Percentiles rank a stretch among this genome's conserved stretches.
phyloP scores from a whole-genome alignment of 2,797 vertebrate species.

The Pyrocephalus nanus region DNA sequence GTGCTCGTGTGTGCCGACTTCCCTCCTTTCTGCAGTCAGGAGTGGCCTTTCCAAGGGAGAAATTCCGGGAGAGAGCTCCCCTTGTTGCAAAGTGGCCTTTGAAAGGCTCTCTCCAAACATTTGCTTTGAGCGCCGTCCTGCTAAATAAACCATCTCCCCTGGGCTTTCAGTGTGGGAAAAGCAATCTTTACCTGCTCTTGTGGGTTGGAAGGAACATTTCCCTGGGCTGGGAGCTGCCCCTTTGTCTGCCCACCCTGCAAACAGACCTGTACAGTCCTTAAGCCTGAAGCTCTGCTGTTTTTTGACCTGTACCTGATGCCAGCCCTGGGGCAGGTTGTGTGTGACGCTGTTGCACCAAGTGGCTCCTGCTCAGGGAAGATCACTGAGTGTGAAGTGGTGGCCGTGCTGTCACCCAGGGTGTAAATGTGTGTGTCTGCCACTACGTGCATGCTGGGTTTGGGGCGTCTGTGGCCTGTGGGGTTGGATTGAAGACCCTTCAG shows the following conservation, averaged over 20 bases:
- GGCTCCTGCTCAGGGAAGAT: not conserved
- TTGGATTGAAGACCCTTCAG: not conserved
- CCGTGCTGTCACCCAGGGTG: fast-evolving
- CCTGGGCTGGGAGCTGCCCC: not conserved
- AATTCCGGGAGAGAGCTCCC: not conserved
- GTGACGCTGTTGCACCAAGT: not conserved
- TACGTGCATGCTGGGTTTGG: fast-evolving
- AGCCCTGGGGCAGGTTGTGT: fast-evolving
- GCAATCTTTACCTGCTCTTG: not conserved
- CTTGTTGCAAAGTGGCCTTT: not conserved
- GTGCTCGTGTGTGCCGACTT: fast-evolving
- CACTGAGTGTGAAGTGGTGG: fast-evolving
- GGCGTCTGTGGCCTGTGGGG: not conserved
- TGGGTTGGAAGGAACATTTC: not conserved
- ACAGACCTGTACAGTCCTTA: fast-evolving
- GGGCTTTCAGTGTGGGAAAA: not conserved
- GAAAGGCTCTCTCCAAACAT: not conserved
- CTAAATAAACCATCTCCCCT: not conserved
- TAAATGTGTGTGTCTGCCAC: not conserved
- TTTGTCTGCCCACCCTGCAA: not conserved
- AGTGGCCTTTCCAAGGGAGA: not conserved
- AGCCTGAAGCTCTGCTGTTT: not conserved
- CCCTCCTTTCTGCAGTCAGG: not conserved
- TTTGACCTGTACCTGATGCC: not conserved
- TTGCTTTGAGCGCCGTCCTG: not conserved